Percentiles rank a stretch among this genome's conserved stretches.
Conservation (phyloP, 2,888 invertebrate species). For the Lepidocyrtinus sp. region DNA sequence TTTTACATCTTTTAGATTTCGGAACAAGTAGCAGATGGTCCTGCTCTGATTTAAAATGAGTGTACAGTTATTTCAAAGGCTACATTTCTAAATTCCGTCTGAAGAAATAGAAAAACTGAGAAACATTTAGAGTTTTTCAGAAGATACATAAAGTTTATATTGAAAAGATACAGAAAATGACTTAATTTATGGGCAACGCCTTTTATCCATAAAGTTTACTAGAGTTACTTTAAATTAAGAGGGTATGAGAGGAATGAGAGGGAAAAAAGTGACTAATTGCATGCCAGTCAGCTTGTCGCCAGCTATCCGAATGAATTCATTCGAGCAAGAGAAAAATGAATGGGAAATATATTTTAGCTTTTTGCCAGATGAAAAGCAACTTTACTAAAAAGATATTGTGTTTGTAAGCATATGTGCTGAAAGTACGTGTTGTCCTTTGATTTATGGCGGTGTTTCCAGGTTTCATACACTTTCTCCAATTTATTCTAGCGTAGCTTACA, state of each 20-base stretch:
- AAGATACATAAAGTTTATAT: no score
- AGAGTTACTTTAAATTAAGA: conserved; percentile 11
- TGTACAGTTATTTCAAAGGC: no score
- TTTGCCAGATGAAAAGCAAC: conserved; percentile 7
- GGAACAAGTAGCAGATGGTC: conserved; percentile 1
- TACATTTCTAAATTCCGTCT: no score
- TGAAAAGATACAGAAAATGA: no score
- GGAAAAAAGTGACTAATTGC: conserved; percentile 50
- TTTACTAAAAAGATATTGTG: conserved; percentile 15
- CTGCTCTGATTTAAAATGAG: conserved; percentile 20
- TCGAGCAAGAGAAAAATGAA: conserved; percentile 14
- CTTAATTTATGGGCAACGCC: background rate
- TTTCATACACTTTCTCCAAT: conserved; percentile 5
- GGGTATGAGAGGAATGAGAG: background rate
- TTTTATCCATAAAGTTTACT: background rate
- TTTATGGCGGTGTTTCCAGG: conserved; percentile 14
- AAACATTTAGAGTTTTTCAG: no score
- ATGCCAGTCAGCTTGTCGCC: conserved; percentile 36
- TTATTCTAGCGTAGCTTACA: background rate
- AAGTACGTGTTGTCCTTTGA: conserved; percentile 10
- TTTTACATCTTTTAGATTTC: background rate
- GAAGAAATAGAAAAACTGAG: no score
- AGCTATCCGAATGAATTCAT: conserved; percentile 20
- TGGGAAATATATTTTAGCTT: conserved; percentile 20
- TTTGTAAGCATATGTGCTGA: conserved; percentile 3